Conservation (phyloP, 2,888 invertebrate genomes). For the Thera obeliscata region DNA sequence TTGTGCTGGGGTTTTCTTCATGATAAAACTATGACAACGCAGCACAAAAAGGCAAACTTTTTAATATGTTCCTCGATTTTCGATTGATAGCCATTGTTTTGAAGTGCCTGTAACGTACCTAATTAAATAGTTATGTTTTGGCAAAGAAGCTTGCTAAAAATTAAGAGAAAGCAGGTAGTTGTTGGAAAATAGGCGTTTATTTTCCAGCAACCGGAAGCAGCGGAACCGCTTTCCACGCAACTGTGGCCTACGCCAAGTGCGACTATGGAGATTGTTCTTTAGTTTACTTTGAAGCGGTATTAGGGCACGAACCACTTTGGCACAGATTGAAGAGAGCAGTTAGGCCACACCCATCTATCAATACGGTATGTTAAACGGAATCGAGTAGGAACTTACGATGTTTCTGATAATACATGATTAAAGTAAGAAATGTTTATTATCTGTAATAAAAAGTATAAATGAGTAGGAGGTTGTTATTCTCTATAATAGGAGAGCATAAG, state of each 20-base stretch:
- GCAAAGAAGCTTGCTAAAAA: no score
- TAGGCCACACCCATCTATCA: background rate
- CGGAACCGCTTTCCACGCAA: background rate
- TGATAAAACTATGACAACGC: no score
- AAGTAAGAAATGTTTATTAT: background rate
- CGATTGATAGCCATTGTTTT: no score
- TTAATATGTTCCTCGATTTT: no score
- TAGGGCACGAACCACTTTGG: slow-evolving; percentile 11
- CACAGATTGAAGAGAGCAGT: slow-evolving; percentile 3
- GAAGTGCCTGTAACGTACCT: no score
- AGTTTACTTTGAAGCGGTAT: slow-evolving; percentile 53
- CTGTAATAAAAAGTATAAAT: background rate
- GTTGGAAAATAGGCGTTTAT: background rate
- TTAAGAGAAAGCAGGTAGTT: background rate
- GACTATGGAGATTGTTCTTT: slow-evolving; percentile 71
- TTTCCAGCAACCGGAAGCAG: no score
- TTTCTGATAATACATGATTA: no score
- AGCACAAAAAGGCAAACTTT: no score
- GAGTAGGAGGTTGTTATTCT: background rate
- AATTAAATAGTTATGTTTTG: no score
- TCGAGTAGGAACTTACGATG: no score
- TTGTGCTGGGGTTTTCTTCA: no score
- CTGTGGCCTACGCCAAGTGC: slow-evolving; percentile 35
- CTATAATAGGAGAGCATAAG: background rate
- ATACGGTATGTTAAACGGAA: background rate